Base-by-base conservation (phyloP, 2,113 vertebrate species). In the Lepus americanus region DNA sequence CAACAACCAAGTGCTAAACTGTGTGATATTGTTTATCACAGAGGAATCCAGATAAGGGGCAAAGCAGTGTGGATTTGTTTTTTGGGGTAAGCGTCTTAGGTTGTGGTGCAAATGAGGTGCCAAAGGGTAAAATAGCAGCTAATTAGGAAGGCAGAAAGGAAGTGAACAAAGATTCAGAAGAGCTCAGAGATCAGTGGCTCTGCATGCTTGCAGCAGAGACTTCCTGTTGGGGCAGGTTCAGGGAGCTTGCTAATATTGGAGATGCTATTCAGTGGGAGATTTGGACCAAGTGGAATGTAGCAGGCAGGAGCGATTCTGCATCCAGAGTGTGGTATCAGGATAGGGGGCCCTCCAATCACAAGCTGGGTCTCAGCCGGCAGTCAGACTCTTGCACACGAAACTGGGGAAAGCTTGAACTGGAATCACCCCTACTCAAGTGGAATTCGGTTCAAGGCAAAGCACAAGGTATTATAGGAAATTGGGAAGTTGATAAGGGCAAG, bases 31-130 rank as follows among this genome's bases (percentile, higher is more conserved):
- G 95, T 77, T 92, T 87, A 69, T 74, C 93, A 53, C 61, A 92
- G 67, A 94, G 55, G 31, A 94, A 72, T 89, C 20, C 83, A 72
- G 61, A 83, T 70, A 82, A 96, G 25, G 29, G 39, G 79, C 53
- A 79, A 74, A 89, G 72, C 55, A 78, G 64, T 93, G 49, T 88
- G 27, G 77, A 87, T 79, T 86, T 94, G 36, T 92, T 92, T 96
- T 64, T 51, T 82, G 27, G 61, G 72, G 36, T 83, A 81, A 44
- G 10, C 29, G 51, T 92, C 67, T 95, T 53, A 80, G 74, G 72
- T 81, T 67, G 67, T 90, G 61, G 90, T 29, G 69, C 72, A 79
- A 63, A 10, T 49, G 59, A 79, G 85, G 1, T 59, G 39, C 22
- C 17, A 90, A 92, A 95, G 76, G 67, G 85, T 59, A 9, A 92